Percentiles rank a stretch among this genome's conserved stretches.
Conservation (phyloP, 2,888 invertebrate species). For the Noctua janthe region DNA sequence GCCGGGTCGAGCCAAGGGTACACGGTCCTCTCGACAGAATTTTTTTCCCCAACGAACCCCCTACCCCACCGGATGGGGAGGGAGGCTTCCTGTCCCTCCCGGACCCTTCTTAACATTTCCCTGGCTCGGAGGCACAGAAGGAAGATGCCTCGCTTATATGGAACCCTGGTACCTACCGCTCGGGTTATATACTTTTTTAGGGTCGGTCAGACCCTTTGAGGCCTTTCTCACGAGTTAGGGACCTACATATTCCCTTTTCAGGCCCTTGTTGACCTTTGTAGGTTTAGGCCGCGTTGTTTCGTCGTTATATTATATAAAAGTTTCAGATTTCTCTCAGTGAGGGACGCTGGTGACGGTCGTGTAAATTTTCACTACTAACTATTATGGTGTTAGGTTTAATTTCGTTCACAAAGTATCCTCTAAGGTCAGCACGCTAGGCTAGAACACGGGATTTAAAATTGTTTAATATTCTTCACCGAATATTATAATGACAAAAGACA, state of each 20-base stretch:
- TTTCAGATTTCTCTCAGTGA: slow-evolving; percentile 76
- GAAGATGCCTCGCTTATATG: slow-evolving; percentile 87
- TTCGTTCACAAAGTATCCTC: slow-evolving; percentile 16
- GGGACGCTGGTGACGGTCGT: slow-evolving; percentile 51
- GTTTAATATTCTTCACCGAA: neutral
- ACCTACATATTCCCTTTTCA: slow-evolving; percentile 87
- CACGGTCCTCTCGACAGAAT: slow-evolving; percentile 87
- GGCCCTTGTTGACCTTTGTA: slow-evolving; percentile 85
- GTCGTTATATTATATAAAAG: slow-evolving; percentile 77
- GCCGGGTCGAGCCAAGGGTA: slow-evolving; percentile 88
- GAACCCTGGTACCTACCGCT: slow-evolving; percentile 84
- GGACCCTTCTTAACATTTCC: slow-evolving; percentile 90
- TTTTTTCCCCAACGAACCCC: slow-evolving; percentile 85
- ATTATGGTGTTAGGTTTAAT: slow-evolving; percentile 43
- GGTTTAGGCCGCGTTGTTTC: slow-evolving; percentile 83
- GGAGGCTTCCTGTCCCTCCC: slow-evolving; percentile 85
- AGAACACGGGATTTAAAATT: neutral
- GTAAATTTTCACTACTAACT: slow-evolving; percentile 55
- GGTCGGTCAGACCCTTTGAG: slow-evolving; percentile 88
- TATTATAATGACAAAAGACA: neutral
- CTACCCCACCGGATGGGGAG: slow-evolving; percentile 83
- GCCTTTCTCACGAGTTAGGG: slow-evolving; percentile 83
- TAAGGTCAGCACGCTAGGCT: neutral
- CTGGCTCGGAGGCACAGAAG: slow-evolving; percentile 88
- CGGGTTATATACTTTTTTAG: slow-evolving; percentile 90